These are phyloP conservation scores for Erebia epiphron DNA, from an alignment of 2,888 invertebrate species.

Conservation along the genomic window DNA sequence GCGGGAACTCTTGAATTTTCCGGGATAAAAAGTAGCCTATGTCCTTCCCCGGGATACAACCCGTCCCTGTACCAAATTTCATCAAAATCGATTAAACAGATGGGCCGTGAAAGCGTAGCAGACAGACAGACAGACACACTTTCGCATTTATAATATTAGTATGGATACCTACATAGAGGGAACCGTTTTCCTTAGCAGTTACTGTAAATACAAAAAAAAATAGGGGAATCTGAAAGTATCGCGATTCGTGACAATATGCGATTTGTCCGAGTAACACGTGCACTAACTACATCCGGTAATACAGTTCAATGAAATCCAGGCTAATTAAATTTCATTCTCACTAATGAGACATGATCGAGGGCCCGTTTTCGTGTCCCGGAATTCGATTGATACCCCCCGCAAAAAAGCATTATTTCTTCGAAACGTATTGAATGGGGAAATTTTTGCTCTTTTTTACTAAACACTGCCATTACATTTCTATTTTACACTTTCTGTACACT, in stretches of 20 bases:
- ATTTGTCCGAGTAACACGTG: slow-evolving; percentile 16
- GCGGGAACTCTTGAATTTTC: too few relatives aligned
- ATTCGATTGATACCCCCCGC: slow-evolving; percentile 29
- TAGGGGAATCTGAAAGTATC: slow-evolving; percentile 10
- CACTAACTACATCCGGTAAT: slow-evolving; percentile 25
- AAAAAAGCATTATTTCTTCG: slow-evolving; percentile 27
- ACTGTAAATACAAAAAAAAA: neutral
- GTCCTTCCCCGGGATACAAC: too few relatives aligned
- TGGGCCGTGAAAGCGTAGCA: too few relatives aligned
- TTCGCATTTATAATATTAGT: too few relatives aligned
- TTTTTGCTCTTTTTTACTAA: slow-evolving; percentile 21
- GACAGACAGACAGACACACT: too few relatives aligned
- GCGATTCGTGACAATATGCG: slow-evolving; percentile 15
- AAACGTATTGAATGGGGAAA: slow-evolving; percentile 23
- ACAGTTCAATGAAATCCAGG: slow-evolving; percentile 27
- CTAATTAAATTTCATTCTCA: slow-evolving; percentile 29
- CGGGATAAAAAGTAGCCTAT: too few relatives aligned
- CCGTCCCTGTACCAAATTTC: too few relatives aligned
- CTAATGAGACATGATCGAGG: slow-evolving; percentile 29
- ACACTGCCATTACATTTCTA: slow-evolving; percentile 6
- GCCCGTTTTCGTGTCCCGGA: slow-evolving; percentile 25
- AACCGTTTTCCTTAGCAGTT: neutral
- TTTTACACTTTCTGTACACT: neutral
- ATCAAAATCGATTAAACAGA: too few relatives aligned
- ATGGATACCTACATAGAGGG: neutral